These are phyloP conservation scores for Malacosoma neustria DNA, from an alignment of 2,888 invertebrate species.

Conservation along the genomic window DNA sequence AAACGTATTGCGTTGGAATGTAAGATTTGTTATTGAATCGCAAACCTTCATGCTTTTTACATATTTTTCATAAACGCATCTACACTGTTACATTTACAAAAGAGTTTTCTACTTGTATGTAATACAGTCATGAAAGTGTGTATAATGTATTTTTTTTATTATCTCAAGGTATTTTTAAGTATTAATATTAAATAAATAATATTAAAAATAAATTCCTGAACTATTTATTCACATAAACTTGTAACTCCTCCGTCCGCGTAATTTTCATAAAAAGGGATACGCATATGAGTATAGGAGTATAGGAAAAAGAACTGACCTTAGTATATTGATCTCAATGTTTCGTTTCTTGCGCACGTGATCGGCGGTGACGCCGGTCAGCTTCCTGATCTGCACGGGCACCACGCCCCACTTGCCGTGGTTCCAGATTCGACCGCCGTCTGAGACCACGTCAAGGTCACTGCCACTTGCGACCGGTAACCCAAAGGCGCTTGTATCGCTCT, in stretches of 20 bases:
- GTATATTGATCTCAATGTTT: constrained; percentile 55
- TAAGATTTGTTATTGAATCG: not conserved
- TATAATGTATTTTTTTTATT: too few species aligned
- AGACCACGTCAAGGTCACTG: constrained; percentile 43
- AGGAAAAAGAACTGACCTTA: constrained; percentile 50
- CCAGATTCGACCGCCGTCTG: constrained; percentile 39
- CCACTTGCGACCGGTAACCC: constrained; percentile 56
- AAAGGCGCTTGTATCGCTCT: constrained; percentile 58
- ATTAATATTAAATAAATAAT: too few species aligned
- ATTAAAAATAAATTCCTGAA: too few species aligned
- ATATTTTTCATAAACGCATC: too few species aligned
- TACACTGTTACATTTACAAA: too few species aligned
- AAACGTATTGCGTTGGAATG: not conserved
- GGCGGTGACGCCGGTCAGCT: constrained; percentile 39
- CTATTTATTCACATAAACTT: too few species aligned
- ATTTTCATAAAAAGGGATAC: too few species aligned
- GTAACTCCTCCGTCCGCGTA: too few species aligned
- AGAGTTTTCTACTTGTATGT: too few species aligned
- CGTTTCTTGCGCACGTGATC: constrained; percentile 47
- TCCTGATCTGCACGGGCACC: constrained; percentile 55
- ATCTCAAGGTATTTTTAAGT: too few species aligned
- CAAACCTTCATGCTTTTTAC: not conserved
- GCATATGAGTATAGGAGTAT: too few species aligned
- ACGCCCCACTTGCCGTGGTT: constrained; percentile 55
- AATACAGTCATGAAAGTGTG: too few species aligned